phyloP scores from a whole-genome alignment of 2,888 invertebrate genomes.

The Drosophila demipolita region DNA sequence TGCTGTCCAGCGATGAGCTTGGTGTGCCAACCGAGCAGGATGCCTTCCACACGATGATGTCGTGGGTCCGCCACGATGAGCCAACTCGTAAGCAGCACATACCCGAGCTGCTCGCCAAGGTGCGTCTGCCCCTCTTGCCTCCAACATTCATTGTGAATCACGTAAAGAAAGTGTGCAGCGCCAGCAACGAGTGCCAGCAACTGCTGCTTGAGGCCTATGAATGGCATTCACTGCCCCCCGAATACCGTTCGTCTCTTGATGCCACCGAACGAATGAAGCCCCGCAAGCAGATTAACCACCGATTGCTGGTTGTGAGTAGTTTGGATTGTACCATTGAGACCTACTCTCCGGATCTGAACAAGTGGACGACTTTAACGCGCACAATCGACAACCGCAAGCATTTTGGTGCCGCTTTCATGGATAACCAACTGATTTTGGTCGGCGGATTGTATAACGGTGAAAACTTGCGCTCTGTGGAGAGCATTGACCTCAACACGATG shows the following conservation, averaged over 20 bases:
- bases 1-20: slow-evolving; percentile 95
- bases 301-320: slow-evolving; percentile 92
- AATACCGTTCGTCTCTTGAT: slow-evolving; percentile 91
- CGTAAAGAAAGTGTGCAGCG: slow-evolving; percentile 89
- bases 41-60: slow-evolving; percentile 94
- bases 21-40: slow-evolving; percentile 96
- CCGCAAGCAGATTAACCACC: slow-evolving; percentile 91
- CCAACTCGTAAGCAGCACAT: slow-evolving; percentile 89
- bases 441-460: slow-evolving; percentile 95
- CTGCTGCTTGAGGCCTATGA: slow-evolving; percentile 97
- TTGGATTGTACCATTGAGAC: slow-evolving; percentile 97
- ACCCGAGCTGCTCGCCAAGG: slow-evolving; percentile 89
- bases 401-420: slow-evolving; percentile 95
- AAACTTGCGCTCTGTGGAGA: slow-evolving; percentile 95
- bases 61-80: slow-evolving; percentile 94
- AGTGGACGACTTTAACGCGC: slow-evolving; percentile 84
- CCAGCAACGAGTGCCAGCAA: slow-evolving; percentile 90
- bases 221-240: slow-evolving; percentile 94
- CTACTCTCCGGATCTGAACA: slow-evolving; percentile 86
- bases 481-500: slow-evolving; percentile 92
- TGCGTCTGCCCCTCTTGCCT: slow-evolving; percentile 93
- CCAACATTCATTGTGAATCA: slow-evolving; percentile 96
- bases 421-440: slow-evolving; percentile 92
- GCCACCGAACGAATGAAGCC: slow-evolving; percentile 92
- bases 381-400: slow-evolving; percentile 89